Evolutionary conservation across 53 echinoderm and acorn worm genomes (phyloP), one percentile per base, ranked within the genome.

Genomic region (Holothuria leucospilota): DNA sequence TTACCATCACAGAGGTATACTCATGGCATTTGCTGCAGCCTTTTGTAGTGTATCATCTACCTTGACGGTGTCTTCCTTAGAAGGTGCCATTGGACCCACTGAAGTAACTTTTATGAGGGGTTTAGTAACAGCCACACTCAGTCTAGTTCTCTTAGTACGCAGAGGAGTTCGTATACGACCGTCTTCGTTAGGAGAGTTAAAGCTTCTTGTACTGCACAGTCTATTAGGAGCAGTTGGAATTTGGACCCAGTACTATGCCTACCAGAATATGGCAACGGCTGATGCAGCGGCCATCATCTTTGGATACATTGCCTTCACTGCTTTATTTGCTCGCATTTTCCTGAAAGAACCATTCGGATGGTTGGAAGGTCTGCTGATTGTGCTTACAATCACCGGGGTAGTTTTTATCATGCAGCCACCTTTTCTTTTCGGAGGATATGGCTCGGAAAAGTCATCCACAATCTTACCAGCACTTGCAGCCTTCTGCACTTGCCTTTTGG

Each of bases 341-440:
- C 16, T 75, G 24, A 75, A 75, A 27, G 75, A 75, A 75, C 34
- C 25, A 20, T 21, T 75, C 16, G 75, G 75, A 46, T 49, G 46
- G 49, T 38, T 75, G 7, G 75, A 75, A 25, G 10, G 7, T 8
- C 8, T 75, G 9, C 62, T 87, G 53, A 64, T 81, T 6, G 51
- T 56, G 0, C 8, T 49, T 9, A 27, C 75, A 52, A 75, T 75
- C 20, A 49, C n/a, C 39, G 75, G 75, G 3, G 89, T 89, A 38
- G 9, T 82, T 15, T 63, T 88, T 18, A 82, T 88, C 29, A 62
- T 82, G 51, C 81, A 81, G 49, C 88, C 88, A 24, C 40, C 88
- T 14, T 88, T 88, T 34, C 39, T 88, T 3, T 88, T 88, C 62
- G 88, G 82, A 51, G 51, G 59, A 26, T 67, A 77, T 16, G 89